Base-by-base conservation (phyloP, 2,888 invertebrate species). In the Taenaris catops region DNA sequence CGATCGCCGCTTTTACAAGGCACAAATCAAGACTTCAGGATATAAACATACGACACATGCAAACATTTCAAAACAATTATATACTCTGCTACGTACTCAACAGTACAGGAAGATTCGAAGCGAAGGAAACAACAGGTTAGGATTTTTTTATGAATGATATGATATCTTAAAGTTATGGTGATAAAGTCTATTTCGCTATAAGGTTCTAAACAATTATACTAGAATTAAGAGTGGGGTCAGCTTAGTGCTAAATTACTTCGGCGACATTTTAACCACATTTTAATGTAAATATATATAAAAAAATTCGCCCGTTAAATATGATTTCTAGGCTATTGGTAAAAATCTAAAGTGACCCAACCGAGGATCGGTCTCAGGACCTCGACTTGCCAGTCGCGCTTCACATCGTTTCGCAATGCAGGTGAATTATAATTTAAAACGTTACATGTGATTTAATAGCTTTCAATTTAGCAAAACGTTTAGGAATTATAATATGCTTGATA, bases 1-100 rank as follows among this genome's bases (percentile, higher is more conserved):
- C 62, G 58, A 67, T 53, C 50, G 56, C 51, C 60, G 67, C 63
- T 55, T 57, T 59, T 48, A 69, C 65, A 84, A 83, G 83, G 83
- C 83, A 84, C 83, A 72, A 81, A 71, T 72, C 54, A 81, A 80
- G 55, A 65, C 48, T 55, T 55, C 48, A 58, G 58, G 55, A 54
- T 46, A n/a, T n/a, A 54, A 55, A 52, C 48, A 44, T 53, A 48
- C 45, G 38, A 48, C 31, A 43, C 38, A n/a, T 42, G 49, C 45
- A 44, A 49, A 51, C 46, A 43, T 38, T 51, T 27, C 33, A 44
- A 49, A 49, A 49, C 47, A 48, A 41, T 33, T 41, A 51, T 55
- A 55, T 49, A 55, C 50, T 51, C 42, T 49, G 37, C 41, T 45
- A 44, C 32, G 39, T 43, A 50, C 46, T 33, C 31, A 48, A 46